Conservation (phyloP, 2,888 invertebrate genomes). For the Melolontha melolontha region DNA sequence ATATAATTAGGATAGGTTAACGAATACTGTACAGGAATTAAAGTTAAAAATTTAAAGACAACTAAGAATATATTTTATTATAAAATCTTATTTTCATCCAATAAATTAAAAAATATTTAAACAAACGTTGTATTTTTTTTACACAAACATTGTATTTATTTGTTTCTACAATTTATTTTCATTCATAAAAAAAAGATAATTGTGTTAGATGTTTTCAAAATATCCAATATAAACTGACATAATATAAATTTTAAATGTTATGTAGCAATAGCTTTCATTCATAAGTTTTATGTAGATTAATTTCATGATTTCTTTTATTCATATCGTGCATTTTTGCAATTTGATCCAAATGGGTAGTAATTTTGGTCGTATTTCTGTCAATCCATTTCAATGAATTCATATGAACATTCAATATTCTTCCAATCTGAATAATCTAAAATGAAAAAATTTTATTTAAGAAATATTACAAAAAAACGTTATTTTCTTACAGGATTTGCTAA, state of each 20-base stretch:
- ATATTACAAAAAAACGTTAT: too few relatives aligned
- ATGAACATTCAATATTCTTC: slow-evolving; percentile 94
- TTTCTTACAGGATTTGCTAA: slow-evolving; percentile 84
- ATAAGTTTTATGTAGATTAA: slow-evolving; percentile 49
- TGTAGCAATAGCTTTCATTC: slow-evolving; percentile 39
- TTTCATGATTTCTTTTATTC: slow-evolving; percentile 73
- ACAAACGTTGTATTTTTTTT: too few relatives aligned
- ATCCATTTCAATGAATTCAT: slow-evolving; percentile 97
- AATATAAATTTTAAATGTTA: background rate
- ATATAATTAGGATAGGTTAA: too few relatives aligned
- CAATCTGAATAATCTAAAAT: slow-evolving; percentile 88
- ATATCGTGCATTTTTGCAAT: slow-evolving; percentile 84
- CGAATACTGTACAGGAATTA: too few relatives aligned
- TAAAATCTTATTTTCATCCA: too few relatives aligned
- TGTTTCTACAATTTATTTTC: background rate
- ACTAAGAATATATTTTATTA: too few relatives aligned
- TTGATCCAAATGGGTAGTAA: slow-evolving; percentile 84
- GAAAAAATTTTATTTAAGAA: slow-evolving; percentile 51
- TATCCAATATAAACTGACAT: background rate
- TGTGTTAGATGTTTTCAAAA: slow-evolving; percentile 6
- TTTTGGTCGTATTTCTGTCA: slow-evolving; percentile 83
- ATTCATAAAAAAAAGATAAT: background rate
- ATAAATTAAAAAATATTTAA: too few relatives aligned
- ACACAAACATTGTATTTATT: too few relatives aligned
- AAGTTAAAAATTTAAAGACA: too few relatives aligned